Evolutionary conservation across 2,113 vertebrate species (phyloP).

Genomic region (Oreochromis tanganicae): DNA sequence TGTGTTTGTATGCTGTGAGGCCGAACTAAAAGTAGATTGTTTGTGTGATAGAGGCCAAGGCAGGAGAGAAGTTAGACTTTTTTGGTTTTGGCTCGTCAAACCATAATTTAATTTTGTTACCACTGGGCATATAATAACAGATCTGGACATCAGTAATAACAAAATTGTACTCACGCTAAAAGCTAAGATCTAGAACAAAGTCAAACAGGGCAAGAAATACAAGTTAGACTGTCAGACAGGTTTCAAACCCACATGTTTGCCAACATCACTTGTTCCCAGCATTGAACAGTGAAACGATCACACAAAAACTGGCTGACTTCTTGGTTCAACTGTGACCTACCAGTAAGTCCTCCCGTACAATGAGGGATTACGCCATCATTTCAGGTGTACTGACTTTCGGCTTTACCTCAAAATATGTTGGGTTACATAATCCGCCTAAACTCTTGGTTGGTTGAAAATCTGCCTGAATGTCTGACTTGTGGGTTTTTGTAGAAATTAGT

Average conservation of each 20-base stretch:
- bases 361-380: background rate
- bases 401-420: background rate
- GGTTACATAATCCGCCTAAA: background rate
- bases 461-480: background rate
- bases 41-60: background rate
- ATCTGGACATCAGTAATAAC: background rate
- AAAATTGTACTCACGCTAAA: background rate
- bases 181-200: background rate
- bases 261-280: background rate
- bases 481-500: background rate
- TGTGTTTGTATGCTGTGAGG: background rate
- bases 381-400: background rate
- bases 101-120: background rate
- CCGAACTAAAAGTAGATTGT: background rate
- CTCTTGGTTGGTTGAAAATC: background rate
- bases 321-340: background rate
- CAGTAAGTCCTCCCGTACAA: background rate
- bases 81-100: background rate
- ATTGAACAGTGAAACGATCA: background rate
- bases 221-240: background rate
- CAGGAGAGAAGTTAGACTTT: background rate
- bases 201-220: background rate
- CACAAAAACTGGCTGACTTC: background rate
- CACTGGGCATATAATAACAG: background rate
- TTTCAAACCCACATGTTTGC: background rate